Base-by-base conservation (phyloP, 92 coral and sea anemone species). In the Epizoanthus rinbou region DNA sequence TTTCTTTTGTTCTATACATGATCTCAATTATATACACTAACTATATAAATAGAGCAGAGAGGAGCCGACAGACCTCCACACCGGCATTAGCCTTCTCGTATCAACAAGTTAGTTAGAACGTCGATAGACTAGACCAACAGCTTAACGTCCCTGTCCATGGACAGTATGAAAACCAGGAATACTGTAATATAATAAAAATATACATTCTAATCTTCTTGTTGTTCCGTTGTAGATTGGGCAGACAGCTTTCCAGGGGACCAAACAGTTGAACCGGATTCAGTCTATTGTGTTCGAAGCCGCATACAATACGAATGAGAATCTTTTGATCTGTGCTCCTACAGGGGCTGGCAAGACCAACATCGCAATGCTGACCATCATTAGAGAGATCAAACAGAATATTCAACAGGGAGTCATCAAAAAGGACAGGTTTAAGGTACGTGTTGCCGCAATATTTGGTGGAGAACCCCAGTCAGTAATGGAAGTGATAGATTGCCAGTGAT, bases 261-360 rank as follows among this genome's bases (percentile, higher is more conserved):
- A 97, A 67, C 88, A 78, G 57, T 93, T 97, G 14, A 97, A 97
- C 89, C 86, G 98, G 50, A 93, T 97, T 18, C 99, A 97, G 95
- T 97, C 99, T 5, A 93, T 97, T 28, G 99, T 97, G 25, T 97
- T 87, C 86, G 97, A 96, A 74, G 79, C 97, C 24, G 99, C 99
- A 5, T 96, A 96, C 75, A 92, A 85, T 65, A 96, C 97, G 19
- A 96, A 96, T 58, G 99, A 96, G 78, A 96, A 96, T 75, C 91
- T 96, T 83, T 75, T 96, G 88, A 96, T 96, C 88, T 89, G 93
- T 85, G 99, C 99, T 3, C 99, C 99, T 52, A 96, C 99, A 1
- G 99, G 99, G 4, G 98, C 99, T 4, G 99, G 99, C 41, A 96
- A 96, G 86, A 96, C 99, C 8, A 96, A 96, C 88, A 93, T 96